These are phyloP conservation scores for Fragum sueziense DNA, from an alignment of 2,888 invertebrate genomes.

Conservation along the genomic window DNA sequence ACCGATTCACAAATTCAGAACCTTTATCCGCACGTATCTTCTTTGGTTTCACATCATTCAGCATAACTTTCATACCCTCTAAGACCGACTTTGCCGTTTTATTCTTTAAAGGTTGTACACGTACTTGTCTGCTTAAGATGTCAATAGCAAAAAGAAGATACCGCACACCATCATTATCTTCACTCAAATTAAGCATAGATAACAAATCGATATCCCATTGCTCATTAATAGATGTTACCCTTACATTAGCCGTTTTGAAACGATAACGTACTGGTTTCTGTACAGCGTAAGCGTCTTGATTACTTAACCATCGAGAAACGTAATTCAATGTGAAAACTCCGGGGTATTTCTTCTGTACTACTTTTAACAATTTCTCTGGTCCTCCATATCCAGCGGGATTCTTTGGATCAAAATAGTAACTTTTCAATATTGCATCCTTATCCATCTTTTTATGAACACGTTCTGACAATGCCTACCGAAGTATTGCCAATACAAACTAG, in stretches of 20 bases:
- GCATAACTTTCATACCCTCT: constrained; percentile 31
- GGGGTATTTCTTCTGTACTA: constrained; percentile 46
- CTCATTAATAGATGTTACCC: constrained; percentile 38
- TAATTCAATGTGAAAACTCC: constrained; percentile 33
- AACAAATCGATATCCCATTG: constrained; percentile 48
- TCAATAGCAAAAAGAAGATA: constrained; percentile 49
- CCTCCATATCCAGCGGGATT: constrained; percentile 42
- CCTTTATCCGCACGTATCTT: constrained; percentile 32
- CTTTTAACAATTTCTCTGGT: constrained; percentile 37
- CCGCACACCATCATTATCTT: constrained; percentile 43
- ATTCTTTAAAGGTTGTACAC: constrained; percentile 43
- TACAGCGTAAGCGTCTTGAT: constrained; percentile 46
- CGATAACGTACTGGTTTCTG: constrained; percentile 38
- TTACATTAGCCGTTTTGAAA: constrained; percentile 46
- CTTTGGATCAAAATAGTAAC: constrained; percentile 41
- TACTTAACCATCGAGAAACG: constrained; percentile 42
- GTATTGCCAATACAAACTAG: too few relatives aligned
- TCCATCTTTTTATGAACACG: too few relatives aligned
- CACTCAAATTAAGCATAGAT: constrained; percentile 29
- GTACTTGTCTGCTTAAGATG: constrained; percentile 44
- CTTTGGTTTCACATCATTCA: constrained; percentile 23
- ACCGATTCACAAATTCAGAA: constrained; percentile 32
- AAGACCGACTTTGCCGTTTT: constrained; percentile 33
- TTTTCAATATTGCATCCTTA: constrained; percentile 32
- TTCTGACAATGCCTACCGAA: too few relatives aligned